These are phyloP conservation scores for Brienomyrus longianalis DNA, from an alignment of 2,113 vertebrate species.

Conservation along the genomic window DNA sequence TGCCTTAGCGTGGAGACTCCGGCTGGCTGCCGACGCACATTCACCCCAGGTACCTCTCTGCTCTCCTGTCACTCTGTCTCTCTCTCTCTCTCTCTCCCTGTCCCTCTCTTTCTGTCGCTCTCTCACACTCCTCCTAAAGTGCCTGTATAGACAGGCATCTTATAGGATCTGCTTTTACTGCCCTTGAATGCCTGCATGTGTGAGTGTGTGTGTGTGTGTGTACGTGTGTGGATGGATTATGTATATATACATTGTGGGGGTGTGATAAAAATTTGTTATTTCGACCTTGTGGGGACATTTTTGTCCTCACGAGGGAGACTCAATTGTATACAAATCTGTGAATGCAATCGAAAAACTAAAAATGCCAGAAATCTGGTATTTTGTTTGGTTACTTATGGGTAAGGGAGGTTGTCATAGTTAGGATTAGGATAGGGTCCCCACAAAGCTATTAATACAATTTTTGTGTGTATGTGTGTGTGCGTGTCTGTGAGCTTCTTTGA, in stretches of 20 bases:
- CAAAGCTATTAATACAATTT: neutral
- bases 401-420: neutral
- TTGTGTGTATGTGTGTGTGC: neutral
- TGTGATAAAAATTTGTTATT: neutral
- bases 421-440: neutral
- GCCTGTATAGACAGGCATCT: neutral
- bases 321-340: neutral
- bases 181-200: neutral
- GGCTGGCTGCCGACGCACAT: slow-evolving; percentile 60
- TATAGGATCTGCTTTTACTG: neutral
- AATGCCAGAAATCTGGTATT: neutral
- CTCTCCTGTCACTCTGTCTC: neutral
- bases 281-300: neutral
- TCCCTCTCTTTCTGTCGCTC: slow-evolving; percentile 12
- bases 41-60: slow-evolving; percentile 48
- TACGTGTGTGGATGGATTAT: neutral
- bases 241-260: neutral
- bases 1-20: slow-evolving; percentile 62
- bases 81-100: neutral
- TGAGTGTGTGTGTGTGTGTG: neutral
- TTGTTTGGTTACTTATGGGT: neutral
- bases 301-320: neutral
- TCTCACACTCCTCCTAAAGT: neutral
- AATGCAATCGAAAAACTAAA: neutral
- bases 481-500: neutral